Conservation (phyloP, 1,140 invertebrate species). For the Archegozetes longisetosus region DNA sequence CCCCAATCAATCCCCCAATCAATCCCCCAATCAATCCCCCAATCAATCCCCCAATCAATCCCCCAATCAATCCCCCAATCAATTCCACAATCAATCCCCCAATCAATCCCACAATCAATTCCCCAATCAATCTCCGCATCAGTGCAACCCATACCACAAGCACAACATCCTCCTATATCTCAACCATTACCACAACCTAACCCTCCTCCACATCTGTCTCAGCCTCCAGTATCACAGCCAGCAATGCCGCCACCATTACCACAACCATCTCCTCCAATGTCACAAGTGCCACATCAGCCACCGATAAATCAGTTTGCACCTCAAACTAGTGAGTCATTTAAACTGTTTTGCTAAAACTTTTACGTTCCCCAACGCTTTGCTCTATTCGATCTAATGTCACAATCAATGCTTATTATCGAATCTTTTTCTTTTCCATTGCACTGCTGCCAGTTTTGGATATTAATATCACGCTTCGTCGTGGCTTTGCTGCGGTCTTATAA, state of each 20-base stretch:
- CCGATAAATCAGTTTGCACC: not conserved
- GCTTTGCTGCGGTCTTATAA: not conserved
- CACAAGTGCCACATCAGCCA: not conserved
- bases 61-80: conserved; percentile 10
- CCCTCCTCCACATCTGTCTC: conserved; percentile 16
- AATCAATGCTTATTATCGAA: not conserved
- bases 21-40: conserved; percentile 4
- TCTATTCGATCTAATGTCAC: too few relatives aligned
- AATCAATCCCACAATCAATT: conserved; percentile 15
- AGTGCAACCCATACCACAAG: conserved; percentile 11
- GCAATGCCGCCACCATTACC: conserved; percentile 10
- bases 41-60: conserved; percentile 7
- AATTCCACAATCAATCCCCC: conserved; percentile 11
- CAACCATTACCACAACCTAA: conserved; percentile 15
- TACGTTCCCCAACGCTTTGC: too few relatives aligned
- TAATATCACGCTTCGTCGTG: not conserved
- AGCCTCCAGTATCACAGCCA: conserved; percentile 6
- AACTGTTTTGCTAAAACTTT: not conserved
- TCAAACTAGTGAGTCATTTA: not conserved
- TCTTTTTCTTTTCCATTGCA: not conserved
- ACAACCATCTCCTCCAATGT: conserved; percentile 12
- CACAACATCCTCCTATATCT: conserved; percentile 16
- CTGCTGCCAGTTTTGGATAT: not conserved
- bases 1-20: conserved; percentile 14
- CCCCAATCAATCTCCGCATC: conserved; percentile 6